Percentiles rank a stretch among this genome's conserved stretches.
These are phyloP conservation scores for Acanthochromis polyacanthus DNA, from an alignment of 2,113 vertebrate species.

Conservation along the genomic window DNA sequence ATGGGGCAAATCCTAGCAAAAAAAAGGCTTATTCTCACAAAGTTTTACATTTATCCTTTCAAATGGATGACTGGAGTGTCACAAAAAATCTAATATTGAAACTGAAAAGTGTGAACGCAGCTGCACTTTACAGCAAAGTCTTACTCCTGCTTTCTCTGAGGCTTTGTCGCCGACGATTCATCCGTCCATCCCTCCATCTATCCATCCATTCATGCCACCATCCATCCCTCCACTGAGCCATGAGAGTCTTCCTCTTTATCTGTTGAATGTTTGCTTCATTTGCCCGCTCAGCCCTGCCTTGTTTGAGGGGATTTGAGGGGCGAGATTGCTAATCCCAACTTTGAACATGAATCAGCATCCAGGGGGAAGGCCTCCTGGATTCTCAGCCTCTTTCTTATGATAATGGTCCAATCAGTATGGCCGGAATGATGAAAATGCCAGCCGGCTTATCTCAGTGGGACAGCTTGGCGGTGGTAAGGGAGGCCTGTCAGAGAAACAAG, in stretches of 20 bases:
- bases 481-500: constrained; percentile 68
- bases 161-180: constrained; percentile 22
- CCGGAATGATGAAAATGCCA: constrained; percentile 88
- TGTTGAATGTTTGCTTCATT: constrained; percentile 88
- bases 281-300: constrained; percentile 73
- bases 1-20: neutral
- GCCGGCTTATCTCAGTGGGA: constrained; percentile 91
- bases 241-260: constrained; percentile 81
- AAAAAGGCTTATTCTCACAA: too few relatives aligned
- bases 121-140: neutral
- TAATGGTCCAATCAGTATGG: constrained; percentile 88
- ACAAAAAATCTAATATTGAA: too few relatives aligned
- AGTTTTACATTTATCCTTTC: too few relatives aligned
- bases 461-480: constrained; percentile 80
- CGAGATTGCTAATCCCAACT: constrained; percentile 95
- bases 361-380: constrained; percentile 85
- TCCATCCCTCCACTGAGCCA: constrained; percentile 73
- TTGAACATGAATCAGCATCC: constrained; percentile 94
- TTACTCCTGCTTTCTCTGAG: neutral
- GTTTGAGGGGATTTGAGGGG: constrained; percentile 97
- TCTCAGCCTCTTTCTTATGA: constrained; percentile 93
- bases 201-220: neutral
- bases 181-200: constrained; percentile 78
- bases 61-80: too few relatives aligned
- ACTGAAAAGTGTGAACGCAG: neutral